Evolutionary conservation across 2,113 vertebrate genomes (phyloP), one percentile per base, ranked within the genome.

Genomic region (Mesembrinibis cayennensis): DNA sequence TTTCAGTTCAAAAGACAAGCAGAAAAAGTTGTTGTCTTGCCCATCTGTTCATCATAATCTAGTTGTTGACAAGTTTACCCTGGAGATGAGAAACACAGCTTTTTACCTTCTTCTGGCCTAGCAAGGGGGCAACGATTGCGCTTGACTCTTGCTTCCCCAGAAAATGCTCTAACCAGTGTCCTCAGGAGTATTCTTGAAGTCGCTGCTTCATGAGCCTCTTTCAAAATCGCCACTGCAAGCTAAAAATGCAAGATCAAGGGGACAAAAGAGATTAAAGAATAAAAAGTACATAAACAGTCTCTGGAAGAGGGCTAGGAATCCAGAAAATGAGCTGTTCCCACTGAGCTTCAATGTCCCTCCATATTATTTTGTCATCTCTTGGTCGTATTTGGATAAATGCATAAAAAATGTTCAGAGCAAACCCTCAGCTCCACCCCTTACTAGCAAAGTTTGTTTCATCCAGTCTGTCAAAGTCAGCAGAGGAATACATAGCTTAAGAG

Each of bases 21-120:
- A 94, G 69, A 45, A 90, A 56, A 77, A 85, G 70, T 88, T 85
- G 73, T 59, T 8, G 4, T 70, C 65, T 84, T 94, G 38, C 77
- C 83, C 87, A 76, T 96, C 89, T 94, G 87, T 93, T 95, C 70
- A 34, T 82, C 44, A 7, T 93, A 52, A 84, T 94, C 32, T 82
- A 55, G 56, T 44, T 84, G 79, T 38, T 79, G 83, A 87, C 77
- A 76, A 2, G 36, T 77, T 87, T 91, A 87, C 42, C 56, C 84
- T n/a, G 38, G 38, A 87, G 72, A 77, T 94, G 27, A 36, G 89
- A 95, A 97, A 87, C 45, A 52, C 53, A 78, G 55, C 72, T 91
- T 95, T 91, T 89, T 89, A 45, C 77, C 69, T 66, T 74, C 67
- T 86, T 87, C 32, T 87, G 83, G 26, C 65, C 65, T 82, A 82